Base-by-base conservation (phyloP, 2,797 vertebrate genomes). In the Gila robusta region DNA sequence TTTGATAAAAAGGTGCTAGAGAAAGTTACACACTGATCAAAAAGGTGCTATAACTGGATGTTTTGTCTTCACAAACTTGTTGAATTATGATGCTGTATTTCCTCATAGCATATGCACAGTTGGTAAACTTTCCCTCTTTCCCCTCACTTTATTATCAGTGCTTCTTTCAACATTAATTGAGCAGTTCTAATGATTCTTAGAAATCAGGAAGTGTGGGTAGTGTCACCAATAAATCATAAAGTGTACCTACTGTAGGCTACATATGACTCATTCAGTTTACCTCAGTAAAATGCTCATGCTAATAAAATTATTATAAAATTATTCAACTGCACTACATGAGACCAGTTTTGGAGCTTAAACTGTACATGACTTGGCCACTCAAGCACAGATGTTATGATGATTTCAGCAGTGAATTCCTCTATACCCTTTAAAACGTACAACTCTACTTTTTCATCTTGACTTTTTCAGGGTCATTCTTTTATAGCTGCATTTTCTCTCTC, bases 1-100 rank as follows among this genome's bases (percentile, higher is more conserved):
- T 92, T 92, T 93, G 91, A 94, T 94, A 91, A 92, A 91, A 92
- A 87, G 41, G 49, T 71, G 59, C 59, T 90, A 81, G 90, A 89
- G 76, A 70, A 73, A 37, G 69, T 64, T 47, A 76, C 37, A 77
- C 35, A 16, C 28, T 82, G 44, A 59, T 69, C 62, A 74, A n/a
- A 71, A 71, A 56, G 7, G 37, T 9, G 62, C 35, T 41, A 54
- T 56, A 14, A 7, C 49, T 26, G 9, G 16, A 23, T 80, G 19
- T 8, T 66, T 62, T 78, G 76, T 62, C 21, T 17, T 41, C 21
- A 26, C 54, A 41, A 17, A 62, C 37, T 41, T 26, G 1, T 79
- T 62, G 21, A 32, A 69, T 16, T 52, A 41, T 32, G 37, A 28
- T 44, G 7, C 62, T 32, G 35, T 62, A 14, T 72, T 59, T 59